These are phyloP conservation scores for Tokudaia muenninki DNA, from an alignment of 2,797 vertebrate species.

Conservation along the genomic window DNA sequence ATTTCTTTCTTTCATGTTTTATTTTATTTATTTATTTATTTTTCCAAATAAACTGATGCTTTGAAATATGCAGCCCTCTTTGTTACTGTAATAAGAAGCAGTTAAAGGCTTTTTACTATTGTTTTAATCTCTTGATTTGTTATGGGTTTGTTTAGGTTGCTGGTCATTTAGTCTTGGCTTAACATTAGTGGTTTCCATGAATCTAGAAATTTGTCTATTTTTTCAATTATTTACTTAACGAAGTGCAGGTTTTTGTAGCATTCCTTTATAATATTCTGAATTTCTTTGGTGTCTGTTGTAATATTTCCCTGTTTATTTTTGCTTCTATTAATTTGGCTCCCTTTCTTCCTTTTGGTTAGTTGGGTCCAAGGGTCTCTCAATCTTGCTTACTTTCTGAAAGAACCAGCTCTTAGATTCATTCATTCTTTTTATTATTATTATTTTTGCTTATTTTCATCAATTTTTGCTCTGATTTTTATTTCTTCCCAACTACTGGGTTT, in stretches of 20 bases:
- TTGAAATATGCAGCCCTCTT: background rate
- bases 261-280: background rate
- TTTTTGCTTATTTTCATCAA: background rate
- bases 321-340: background rate
- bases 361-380: background rate
- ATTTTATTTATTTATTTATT: slow-evolving; percentile 27
- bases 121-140: background rate
- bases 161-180: background rate
- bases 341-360: background rate
- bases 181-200: background rate
- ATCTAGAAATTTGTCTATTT: background rate
- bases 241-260: background rate
- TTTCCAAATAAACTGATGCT: background rate
- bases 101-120: background rate
- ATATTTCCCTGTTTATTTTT: background rate
- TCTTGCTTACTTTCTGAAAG: slow-evolving; percentile 11
- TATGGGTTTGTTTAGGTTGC: background rate
- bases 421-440: background rate
- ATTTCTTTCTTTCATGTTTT: background rate
- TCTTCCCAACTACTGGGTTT: background rate
- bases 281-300: background rate
- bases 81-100: background rate
- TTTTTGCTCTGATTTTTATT: background rate
- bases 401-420: background rate
- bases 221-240: background rate